A percentile compares a stretch with the other conserved stretches of the same genome.
phyloP scores from a whole-genome alignment of 2,888 invertebrate species.

The Plusia festucae region DNA sequence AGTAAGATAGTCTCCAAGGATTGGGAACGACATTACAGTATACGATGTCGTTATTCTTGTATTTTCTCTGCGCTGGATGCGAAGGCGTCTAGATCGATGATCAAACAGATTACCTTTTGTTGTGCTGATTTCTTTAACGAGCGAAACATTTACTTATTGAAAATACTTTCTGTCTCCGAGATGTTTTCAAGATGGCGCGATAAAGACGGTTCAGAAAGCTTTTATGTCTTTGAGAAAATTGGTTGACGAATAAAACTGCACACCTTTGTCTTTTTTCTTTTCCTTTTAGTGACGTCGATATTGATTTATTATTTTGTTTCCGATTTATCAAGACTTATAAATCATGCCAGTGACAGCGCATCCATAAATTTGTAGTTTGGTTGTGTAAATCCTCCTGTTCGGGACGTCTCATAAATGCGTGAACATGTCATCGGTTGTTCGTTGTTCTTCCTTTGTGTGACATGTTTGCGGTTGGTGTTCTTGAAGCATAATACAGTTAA shows the following conservation, averaged over 20 bases:
- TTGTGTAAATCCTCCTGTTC: background rate
- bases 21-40: conserved; percentile 16
- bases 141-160: conserved; percentile 32
- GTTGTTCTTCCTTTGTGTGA: background rate
- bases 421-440: background rate
- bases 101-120: conserved; percentile 42
- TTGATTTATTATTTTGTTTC: background rate
- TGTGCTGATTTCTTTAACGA: conserved; percentile 23
- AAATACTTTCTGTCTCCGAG: conserved; percentile 29
- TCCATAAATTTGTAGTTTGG: background rate
- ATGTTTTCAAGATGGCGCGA: conserved; percentile 22
- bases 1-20: conserved; percentile 16
- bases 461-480: conserved; percentile 41
- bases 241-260: conserved; percentile 14
- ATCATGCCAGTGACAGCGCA: background rate
- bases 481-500: conserved; percentile 52
- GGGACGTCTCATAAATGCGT: background rate
- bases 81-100: conserved; percentile 25
- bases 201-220: conserved; percentile 15
- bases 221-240: conserved; percentile 17
- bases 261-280: background rate
- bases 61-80: conserved; percentile 19
- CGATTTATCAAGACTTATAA: background rate
- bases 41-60: conserved; percentile 37
- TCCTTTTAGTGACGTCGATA: background rate